These are phyloP conservation scores for Coracias cyanogaster DNA, from an alignment of 2,797 vertebrate genomes.

Conservation along the genomic window DNA sequence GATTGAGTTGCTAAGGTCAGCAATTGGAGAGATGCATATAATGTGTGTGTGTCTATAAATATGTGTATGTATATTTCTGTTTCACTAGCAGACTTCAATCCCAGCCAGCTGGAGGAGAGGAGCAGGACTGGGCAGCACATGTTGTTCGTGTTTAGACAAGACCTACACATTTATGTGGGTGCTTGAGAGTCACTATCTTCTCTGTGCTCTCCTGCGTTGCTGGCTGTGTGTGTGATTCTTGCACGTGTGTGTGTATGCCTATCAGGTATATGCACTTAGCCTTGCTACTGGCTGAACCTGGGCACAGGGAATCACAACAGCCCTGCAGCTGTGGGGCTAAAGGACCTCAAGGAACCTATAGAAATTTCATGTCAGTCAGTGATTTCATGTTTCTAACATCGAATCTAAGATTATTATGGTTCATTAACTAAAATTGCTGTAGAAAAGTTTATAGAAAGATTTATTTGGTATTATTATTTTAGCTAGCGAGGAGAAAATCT, in stretches of 20 bases:
- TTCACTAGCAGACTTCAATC: background rate
- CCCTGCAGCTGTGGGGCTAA: background rate
- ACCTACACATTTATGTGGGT: rapidly evolving
- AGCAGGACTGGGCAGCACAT: background rate
- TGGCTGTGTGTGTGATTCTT: background rate
- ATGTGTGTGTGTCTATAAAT: background rate
- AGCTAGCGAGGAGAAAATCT: background rate
- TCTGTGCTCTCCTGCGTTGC: background rate
- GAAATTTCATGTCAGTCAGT: background rate
- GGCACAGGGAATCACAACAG: background rate
- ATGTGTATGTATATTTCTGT: rapidly evolving
- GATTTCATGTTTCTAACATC: background rate
- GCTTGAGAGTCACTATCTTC: background rate
- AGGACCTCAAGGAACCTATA: background rate
- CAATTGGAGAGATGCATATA: background rate
- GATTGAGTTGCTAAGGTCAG: background rate
- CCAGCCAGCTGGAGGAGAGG: background rate
- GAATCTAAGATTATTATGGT: background rate
- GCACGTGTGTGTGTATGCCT: rapidly evolving
- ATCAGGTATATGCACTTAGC: rapidly evolving
- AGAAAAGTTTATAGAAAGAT: background rate
- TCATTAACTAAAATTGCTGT: background rate
- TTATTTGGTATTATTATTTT: background rate
- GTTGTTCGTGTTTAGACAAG: background rate
- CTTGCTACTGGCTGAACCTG: background rate